Conservation (phyloP, 2,797 vertebrate species). For the Numenius phaeopus region DNA sequence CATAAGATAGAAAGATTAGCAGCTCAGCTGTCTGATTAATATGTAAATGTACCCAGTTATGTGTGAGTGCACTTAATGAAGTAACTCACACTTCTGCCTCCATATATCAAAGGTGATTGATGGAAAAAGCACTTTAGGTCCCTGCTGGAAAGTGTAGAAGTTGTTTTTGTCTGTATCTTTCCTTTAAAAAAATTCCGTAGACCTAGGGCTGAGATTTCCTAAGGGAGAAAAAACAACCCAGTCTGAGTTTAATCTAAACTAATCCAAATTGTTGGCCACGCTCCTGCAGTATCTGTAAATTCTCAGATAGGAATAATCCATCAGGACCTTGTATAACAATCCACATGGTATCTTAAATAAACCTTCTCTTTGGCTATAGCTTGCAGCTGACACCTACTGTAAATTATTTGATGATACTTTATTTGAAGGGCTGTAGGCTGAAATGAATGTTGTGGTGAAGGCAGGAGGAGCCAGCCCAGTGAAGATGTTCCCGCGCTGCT, state of each 20-base stretch:
- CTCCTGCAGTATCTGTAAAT: constrained; percentile 68
- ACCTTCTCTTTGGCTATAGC: constrained; percentile 5
- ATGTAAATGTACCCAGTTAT: constrained; percentile 79
- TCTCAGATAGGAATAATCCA: constrained; percentile 64
- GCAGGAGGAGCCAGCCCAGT: not conserved
- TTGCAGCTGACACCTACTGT: constrained; percentile 40
- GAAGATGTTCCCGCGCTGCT: not conserved
- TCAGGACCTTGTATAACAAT: constrained; percentile 58
- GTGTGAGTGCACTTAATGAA: constrained; percentile 78
- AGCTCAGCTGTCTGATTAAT: constrained; percentile 80
- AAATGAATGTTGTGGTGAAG: not conserved
- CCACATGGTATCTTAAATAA: constrained; percentile 55
- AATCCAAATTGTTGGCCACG: constrained; percentile 60
- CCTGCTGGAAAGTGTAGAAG: constrained; percentile 49
- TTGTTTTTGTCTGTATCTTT: constrained; percentile 26
- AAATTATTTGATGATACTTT: constrained; percentile 24
- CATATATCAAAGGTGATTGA: constrained; percentile 71
- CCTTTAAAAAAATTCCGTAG: constrained; percentile 4
- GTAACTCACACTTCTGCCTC: constrained; percentile 72
- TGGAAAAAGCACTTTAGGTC: constrained; percentile 61
- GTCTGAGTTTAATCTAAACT: constrained; percentile 63
- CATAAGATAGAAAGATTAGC: constrained; percentile 73
- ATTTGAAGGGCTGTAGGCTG: not conserved
- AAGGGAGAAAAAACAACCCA: constrained; percentile 34
- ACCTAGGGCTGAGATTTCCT: constrained; percentile 48